phyloP scores from a whole-genome alignment of 2,888 invertebrate genomes.

The Heterodera filipjevi region DNA sequence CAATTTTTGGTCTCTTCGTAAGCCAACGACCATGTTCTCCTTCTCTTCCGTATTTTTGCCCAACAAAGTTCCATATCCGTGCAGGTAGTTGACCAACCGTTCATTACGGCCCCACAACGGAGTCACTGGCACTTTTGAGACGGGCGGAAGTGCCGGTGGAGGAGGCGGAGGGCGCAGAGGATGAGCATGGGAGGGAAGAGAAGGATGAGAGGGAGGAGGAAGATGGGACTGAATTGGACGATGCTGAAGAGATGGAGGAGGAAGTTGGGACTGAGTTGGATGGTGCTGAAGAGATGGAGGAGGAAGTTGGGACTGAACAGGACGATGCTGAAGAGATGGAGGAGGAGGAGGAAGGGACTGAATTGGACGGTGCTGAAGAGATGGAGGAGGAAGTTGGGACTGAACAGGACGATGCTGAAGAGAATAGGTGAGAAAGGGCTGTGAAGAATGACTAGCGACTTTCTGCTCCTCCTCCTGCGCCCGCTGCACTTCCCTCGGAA shows the following conservation, averaged over 20 bases:
- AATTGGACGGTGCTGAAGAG: not conserved
- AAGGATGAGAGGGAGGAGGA: not conserved
- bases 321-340: not conserved
- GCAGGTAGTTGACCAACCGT: slow-evolving; percentile 15
- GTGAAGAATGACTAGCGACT: not conserved
- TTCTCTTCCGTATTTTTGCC: not conserved
- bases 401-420: no score
- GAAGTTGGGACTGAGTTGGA: not conserved
- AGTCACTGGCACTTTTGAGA: not conserved
- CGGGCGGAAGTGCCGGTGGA: slow-evolving; percentile 7
- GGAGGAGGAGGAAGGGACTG: not conserved
- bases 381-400: not conserved
- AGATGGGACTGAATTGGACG: not conserved
- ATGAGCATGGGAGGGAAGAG: not conserved
- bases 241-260: not conserved
- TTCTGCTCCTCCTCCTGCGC: not conserved
- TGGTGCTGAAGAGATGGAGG: not conserved
- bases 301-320: not conserved
- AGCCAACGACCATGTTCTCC: not conserved
- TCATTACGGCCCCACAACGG: slow-evolving; percentile 28
- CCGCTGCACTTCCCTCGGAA: not conserved
- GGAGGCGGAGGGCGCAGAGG: not conserved
- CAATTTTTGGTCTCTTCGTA: not conserved
- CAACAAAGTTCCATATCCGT: slow-evolving; percentile 19
- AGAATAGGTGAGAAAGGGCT: not conserved